These are phyloP conservation scores for Bombus polaris DNA, from an alignment of 1,140 invertebrate genomes.

Conservation along the genomic window DNA sequence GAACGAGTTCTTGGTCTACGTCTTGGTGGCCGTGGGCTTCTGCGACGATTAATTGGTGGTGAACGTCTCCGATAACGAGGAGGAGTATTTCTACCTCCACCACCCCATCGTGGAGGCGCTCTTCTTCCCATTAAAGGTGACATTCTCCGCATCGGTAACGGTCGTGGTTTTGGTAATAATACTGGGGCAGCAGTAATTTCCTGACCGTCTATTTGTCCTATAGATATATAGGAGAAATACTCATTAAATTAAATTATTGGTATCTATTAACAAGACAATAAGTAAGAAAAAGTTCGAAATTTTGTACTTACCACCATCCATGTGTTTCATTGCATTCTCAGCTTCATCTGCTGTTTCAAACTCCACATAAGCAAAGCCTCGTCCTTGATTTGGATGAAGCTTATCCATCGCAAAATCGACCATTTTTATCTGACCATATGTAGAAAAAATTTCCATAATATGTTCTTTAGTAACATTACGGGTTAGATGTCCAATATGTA, in stretches of 20 bases:
- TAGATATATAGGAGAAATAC: conserved; percentile 25
- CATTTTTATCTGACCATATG: conserved; percentile 94
- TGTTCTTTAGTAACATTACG: conserved; percentile 97
- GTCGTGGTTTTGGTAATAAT: conserved; percentile 89
- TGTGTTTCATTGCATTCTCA: conserved; percentile 99
- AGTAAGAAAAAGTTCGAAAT: background rate
- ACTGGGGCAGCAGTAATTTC: conserved; percentile 97
- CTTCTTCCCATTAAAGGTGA: conserved; percentile 85
- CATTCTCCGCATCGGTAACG: conserved; percentile 85
- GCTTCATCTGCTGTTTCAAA: conserved; percentile 97
- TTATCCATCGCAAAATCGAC: conserved; percentile 95
- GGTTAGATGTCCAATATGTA: conserved; percentile 95
- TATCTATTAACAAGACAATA: background rate
- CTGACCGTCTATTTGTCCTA: conserved; percentile 93
- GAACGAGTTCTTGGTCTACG: conserved; percentile 85
- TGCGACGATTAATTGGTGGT: conserved; percentile 86
- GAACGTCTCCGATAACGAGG: conserved; percentile 85
- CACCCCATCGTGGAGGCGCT: conserved; percentile 83
- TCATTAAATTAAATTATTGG: background rate
- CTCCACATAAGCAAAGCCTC: conserved; percentile 97
- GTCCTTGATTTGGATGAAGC: conserved; percentile 91
- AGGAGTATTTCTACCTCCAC: conserved; percentile 78
- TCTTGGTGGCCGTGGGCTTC: conserved; percentile 84
- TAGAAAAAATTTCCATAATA: conserved; percentile 96
- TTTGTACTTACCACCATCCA: conserved; percentile 94